Percentiles rank a stretch among this genome's conserved stretches.
phyloP scores from a whole-genome alignment of 1,140 invertebrate genomes.

The Heliconius eleuchia region DNA sequence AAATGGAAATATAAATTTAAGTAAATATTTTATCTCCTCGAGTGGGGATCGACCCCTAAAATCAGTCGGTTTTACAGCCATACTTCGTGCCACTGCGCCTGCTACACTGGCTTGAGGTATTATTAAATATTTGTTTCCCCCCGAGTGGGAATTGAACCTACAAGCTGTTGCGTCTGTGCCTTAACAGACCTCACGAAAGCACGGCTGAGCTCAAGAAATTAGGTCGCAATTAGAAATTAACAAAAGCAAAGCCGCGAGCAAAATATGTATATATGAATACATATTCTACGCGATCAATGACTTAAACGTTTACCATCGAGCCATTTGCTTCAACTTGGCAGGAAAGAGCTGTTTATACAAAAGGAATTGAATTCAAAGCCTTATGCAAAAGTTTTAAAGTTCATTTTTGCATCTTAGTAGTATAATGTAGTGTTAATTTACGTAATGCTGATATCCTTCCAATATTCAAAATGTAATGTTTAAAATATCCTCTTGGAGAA shows the following conservation, averaged over 20 bases:
- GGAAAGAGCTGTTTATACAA: background rate
- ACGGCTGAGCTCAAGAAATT: background rate
- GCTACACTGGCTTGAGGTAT: no score
- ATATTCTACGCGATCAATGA: background rate
- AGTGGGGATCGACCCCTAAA: no score
- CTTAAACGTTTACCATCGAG: background rate
- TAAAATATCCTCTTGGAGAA: background rate
- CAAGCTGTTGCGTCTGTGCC: no score
- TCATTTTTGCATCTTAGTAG: background rate
- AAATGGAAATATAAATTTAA: no score
- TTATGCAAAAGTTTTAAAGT: background rate
- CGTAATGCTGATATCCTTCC: constrained; percentile 11
- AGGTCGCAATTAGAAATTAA: background rate
- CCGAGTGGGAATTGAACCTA: no score
- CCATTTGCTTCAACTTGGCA: constrained; percentile 5
- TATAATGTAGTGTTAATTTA: background rate
- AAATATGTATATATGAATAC: background rate
- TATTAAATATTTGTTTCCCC: no score
- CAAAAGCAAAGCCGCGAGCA: background rate
- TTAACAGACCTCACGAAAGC: background rate
- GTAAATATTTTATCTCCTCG: no score
- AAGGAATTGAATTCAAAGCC: background rate
- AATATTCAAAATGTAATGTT: background rate
- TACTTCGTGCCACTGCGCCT: no score
- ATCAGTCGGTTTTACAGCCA: no score